These are phyloP conservation scores for Syngnathoides biaculeatus DNA, from an alignment of 2,113 vertebrate genomes.

Conservation along the genomic window DNA sequence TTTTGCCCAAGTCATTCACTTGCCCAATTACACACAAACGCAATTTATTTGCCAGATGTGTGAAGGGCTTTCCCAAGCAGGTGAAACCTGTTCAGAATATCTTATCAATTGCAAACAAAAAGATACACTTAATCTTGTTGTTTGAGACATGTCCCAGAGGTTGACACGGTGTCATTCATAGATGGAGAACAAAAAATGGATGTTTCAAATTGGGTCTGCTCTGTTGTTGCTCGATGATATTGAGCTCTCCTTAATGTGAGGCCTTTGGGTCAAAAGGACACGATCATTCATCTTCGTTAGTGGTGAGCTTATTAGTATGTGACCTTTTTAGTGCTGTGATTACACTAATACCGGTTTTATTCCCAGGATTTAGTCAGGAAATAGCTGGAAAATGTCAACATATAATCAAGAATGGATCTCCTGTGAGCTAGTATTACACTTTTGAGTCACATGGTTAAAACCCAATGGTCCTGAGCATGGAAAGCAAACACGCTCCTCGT, in stretches of 20 bases:
- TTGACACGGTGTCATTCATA: not conserved
- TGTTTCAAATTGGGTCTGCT: constrained; percentile 4
- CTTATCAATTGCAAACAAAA: too few species aligned
- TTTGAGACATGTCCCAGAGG: not conserved
- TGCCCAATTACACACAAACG: too few species aligned
- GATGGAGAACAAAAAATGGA: constrained; percentile 8
- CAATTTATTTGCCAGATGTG: too few species aligned
- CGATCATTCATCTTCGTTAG: constrained; percentile 2
- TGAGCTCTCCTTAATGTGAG: constrained; percentile 15
- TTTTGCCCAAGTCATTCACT: not conserved
- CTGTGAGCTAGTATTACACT: not conserved
- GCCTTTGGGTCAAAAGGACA: constrained; percentile 21
- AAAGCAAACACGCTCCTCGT: not conserved
- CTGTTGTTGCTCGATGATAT: constrained; percentile 5
- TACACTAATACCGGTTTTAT: constrained; percentile 1
- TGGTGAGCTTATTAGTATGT: constrained; percentile 5
- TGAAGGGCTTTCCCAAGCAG: not conserved
- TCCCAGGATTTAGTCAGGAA: not conserved
- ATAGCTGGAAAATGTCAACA: not conserved
- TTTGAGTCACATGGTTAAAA: not conserved
- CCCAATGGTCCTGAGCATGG: not conserved
- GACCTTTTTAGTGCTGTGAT: constrained; percentile 9
- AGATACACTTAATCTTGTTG: not conserved
- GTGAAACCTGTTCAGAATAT: not conserved
- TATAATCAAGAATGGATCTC: not conserved